Evolutionary conservation across 2,113 vertebrate genomes (phyloP).

Genomic region (Onychostruthus taczanowskii): DNA sequence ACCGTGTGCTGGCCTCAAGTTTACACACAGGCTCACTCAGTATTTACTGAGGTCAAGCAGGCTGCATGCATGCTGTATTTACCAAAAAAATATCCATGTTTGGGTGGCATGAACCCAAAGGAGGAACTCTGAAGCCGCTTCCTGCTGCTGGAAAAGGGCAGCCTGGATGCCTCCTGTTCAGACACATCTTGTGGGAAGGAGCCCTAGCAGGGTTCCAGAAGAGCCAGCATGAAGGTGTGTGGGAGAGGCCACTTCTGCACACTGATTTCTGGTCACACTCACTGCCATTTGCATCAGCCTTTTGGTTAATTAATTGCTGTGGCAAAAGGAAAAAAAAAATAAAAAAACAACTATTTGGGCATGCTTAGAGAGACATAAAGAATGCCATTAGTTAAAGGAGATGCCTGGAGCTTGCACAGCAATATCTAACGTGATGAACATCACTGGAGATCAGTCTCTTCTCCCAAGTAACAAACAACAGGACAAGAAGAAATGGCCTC

Average conservation of each 20-base stretch:
- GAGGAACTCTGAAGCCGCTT: neutral
- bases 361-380: neutral
- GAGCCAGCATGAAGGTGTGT: neutral
- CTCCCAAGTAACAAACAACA: neutral
- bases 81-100: neutral
- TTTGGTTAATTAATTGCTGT: neutral
- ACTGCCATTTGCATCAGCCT: neutral
- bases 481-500: neutral
- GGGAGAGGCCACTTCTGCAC: neutral
- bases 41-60: neutral
- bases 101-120: neutral
- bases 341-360: neutral
- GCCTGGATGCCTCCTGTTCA: neutral
- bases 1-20: accelerated
- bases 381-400: neutral
- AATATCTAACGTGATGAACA: neutral
- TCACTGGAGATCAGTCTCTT: neutral
- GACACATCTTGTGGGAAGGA: neutral
- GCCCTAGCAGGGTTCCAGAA: neutral
- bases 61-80: neutral
- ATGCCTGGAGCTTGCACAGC: neutral
- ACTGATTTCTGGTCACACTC: neutral
- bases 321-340: neutral
- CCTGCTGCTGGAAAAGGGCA: neutral
- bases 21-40: accelerated